Conservation (phyloP, 2,113 vertebrate species). For the Agelaius tricolor region DNA sequence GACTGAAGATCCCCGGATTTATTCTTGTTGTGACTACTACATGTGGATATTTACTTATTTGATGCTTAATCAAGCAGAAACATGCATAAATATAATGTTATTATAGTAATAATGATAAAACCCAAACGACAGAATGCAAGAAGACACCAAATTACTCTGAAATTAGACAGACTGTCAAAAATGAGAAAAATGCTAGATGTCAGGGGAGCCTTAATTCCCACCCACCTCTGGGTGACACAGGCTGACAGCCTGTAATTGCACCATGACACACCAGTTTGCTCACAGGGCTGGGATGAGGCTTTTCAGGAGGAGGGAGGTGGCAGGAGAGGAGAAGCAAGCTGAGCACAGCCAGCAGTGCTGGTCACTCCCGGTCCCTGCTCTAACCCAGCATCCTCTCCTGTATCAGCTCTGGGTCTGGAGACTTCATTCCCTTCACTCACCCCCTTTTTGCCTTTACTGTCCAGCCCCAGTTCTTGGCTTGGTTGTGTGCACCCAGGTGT, state of each 20-base stretch:
- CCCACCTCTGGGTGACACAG: background rate
- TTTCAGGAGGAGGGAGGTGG: background rate
- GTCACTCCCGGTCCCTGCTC: background rate
- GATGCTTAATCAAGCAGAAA: constrained; percentile 4
- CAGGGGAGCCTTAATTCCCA: background rate
- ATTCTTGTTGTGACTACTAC: background rate
- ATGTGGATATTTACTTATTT: background rate
- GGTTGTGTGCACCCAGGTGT: background rate
- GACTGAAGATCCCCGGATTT: background rate
- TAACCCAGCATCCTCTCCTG: accelerated
- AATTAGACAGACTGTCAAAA: constrained; percentile 45
- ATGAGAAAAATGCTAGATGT: constrained; percentile 39
- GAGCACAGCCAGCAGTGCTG: accelerated
- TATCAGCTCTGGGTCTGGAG: background rate
- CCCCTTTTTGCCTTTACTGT: background rate
- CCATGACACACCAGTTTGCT: background rate
- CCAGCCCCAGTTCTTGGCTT: accelerated
- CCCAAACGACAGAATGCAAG: background rate
- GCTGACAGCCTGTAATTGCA: background rate
- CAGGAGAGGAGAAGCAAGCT: background rate
- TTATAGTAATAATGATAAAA: constrained; percentile 24
- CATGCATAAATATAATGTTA: background rate
- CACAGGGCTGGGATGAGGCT: background rate
- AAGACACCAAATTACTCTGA: background rate
- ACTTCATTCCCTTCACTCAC: background rate